Evolutionary conservation across 2,888 invertebrate genomes (phyloP), one percentile per base, ranked within the genome.

Genomic region (Drosophila siamana): DNA sequence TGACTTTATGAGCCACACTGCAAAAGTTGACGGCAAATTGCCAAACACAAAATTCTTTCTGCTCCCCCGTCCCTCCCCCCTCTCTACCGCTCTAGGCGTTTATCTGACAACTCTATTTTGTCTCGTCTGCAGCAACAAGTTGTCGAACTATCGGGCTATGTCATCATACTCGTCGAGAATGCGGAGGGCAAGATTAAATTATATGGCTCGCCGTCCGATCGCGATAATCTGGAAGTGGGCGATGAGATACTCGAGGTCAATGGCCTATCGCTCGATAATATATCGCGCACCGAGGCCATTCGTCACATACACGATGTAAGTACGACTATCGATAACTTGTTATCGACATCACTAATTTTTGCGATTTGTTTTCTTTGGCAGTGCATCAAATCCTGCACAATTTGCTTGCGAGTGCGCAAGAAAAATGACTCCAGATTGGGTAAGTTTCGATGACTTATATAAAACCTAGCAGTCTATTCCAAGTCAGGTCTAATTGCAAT

Each of bases 201-300:
- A 79, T 98, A 98, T 92, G 98, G 97, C 84, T 97, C 97, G 75
- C 96, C 97, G 76, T 98, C 98, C 63, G 98, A 98, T 91, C 96
- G 96, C 93, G 98, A 98, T 93, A 96, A 95, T 93, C 93, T 98
- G 93, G 97, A 98, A 93, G 96, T 98, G 90, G 98, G 98, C 69
- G 98, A 99, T 93, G 99, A 99, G 93, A 98, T 99, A 92, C 94
- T 99, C 93, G 98, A 98, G 93, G 97, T 99, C 81, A 99, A 99
- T 92, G 99, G 98, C 87, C 96, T 96, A 84, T 95, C 95, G 79
- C 93, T 99, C 89, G 97, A 98, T 89, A 97, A 98, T 93, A 97
- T 97, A 92, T 96, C 97, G 65, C 96, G 98, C 91, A 95, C 97
- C 0, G 98, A 98, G 93, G 97, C 98, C 90, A 96, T 98, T 86